Percentiles rank a stretch among this genome's conserved stretches.
Evolutionary conservation across 2,797 vertebrate species (phyloP).

Genomic region (Argentina silus): DNA sequence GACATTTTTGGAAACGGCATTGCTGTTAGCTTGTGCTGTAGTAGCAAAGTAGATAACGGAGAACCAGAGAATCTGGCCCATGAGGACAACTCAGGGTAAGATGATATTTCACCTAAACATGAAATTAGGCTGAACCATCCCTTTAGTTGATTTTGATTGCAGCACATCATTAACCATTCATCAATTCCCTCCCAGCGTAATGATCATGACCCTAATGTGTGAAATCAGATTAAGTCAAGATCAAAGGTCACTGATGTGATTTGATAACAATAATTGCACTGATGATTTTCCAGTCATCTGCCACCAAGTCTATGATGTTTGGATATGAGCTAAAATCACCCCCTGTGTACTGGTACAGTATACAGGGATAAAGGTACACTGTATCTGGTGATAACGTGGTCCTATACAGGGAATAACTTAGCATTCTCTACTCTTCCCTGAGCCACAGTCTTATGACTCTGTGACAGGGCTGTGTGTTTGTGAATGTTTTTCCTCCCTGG

Average conservation of each 20-base stretch:
- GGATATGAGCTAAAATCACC: neutral
- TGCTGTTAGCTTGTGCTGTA: no score
- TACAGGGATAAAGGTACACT: neutral
- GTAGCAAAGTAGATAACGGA: no score
- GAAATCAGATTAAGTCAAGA: constrained; percentile 38
- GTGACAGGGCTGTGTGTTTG: constrained; percentile 55
- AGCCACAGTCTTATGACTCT: constrained; percentile 32
- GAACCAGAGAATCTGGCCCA: no score
- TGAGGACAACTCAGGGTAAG: neutral
- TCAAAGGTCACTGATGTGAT: constrained; percentile 43
- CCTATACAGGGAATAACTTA: neutral
- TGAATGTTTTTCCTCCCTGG: constrained; percentile 48
- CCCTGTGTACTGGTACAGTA: neutral
- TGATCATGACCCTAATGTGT: constrained; percentile 44
- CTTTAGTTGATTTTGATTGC: constrained; percentile 19
- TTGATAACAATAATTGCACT: constrained; percentile 33
- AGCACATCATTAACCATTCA: constrained; percentile 7
- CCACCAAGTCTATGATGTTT: no score
- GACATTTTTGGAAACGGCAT: no score
- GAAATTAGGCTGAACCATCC: constrained; percentile 23
- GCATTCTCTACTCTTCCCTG: constrained; percentile 15
- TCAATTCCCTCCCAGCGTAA: constrained; percentile 17
- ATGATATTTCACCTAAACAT: neutral
- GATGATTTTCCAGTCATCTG: constrained; percentile 27
- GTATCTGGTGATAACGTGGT: neutral